These are phyloP conservation scores for Cremastinae sp. DNA, from an alignment of 2,888 invertebrate species.

Conservation along the genomic window DNA sequence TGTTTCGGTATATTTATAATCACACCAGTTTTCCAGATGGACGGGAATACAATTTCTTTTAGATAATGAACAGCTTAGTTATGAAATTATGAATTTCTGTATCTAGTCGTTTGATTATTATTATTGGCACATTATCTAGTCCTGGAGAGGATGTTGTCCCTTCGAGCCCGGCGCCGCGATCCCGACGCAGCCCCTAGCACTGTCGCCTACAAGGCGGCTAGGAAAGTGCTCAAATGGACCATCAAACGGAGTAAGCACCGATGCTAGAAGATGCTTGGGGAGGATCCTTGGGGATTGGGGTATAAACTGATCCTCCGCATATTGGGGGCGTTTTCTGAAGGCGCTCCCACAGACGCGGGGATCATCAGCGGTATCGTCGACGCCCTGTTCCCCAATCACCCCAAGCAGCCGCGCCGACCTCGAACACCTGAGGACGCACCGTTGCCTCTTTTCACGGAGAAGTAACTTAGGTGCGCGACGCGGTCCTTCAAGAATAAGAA, in stretches of 20 bases:
- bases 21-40: too few relatives aligned
- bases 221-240: slow-evolving; percentile 29
- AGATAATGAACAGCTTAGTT: too few relatives aligned
- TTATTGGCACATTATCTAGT: too few relatives aligned
- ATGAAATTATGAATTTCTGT: too few relatives aligned
- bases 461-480: slow-evolving; percentile 33
- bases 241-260: slow-evolving; percentile 39
- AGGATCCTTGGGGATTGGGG: slow-evolving; percentile 51
- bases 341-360: slow-evolving; percentile 23
- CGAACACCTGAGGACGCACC: slow-evolving; percentile 12
- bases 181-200: slow-evolving; percentile 5
- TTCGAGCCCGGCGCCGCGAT: slow-evolving; percentile 18
- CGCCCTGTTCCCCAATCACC: slow-evolving; percentile 41
- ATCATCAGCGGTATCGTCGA: slow-evolving; percentile 27
- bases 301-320: slow-evolving; percentile 50
- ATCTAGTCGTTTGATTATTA: too few relatives aligned
- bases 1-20: too few relatives aligned
- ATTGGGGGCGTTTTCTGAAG: slow-evolving; percentile 25
- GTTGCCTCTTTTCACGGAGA: slow-evolving; percentile 21
- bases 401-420: slow-evolving; percentile 13
- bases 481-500: slow-evolving; percentile 35
- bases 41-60: too few relatives aligned
- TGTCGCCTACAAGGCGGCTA: slow-evolving; percentile 21
- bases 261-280: slow-evolving; percentile 43
- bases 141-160: slow-evolving; percentile 17